Base-by-base conservation (phyloP, 2,888 invertebrate species). In the Syrista parreyssii region DNA sequence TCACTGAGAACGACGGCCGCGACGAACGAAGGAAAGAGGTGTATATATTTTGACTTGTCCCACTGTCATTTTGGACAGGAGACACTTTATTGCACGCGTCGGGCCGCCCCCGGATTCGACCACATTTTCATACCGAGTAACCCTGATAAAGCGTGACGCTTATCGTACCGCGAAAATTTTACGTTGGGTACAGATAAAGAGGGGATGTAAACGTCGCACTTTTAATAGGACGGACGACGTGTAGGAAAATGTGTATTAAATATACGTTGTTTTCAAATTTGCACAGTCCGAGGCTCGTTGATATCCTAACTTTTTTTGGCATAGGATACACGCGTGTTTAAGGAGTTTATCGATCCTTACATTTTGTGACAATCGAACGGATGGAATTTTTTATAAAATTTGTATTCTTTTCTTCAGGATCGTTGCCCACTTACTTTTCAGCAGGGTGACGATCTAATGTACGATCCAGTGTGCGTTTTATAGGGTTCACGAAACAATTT, bases 401-500 rank as follows among this genome's bases (percentile, higher is more conserved):
- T 55, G 2, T 55, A 15, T 23, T 55, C 55, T 6, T 55, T 23
- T 23, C 23, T 55, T 55, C 55, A 23, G 23, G 55, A 15, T 23
- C 9, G 9, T 6, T 55, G 55, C 23, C 55, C 23, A 23, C 55
- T 55, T 55, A 23, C 9, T 55, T 55, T 55, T 55, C 23, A 23
- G 55, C 23, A 23, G 23, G 55, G 55, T 23, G 55, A 23, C 23
- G 23, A 55, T 55, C 55, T 55, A 55, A 55, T 55, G 55, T 55
- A 55, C 55, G 55, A 55, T 55, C 23, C 55, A 9, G 73, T 79
- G 75, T 79, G 81, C 78, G 75, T 79, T 84, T 80, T 85, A 84
- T 82, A 85, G 82, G 81, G 81, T 79, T 83, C 83, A 84, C 83
- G 83, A 86, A 85, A 86, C 84, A 86, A 86, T 86, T 86, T 86